Evolutionary conservation across 1,140 invertebrate species (phyloP).

Genomic region (Monomorium pharaonis): DNA sequence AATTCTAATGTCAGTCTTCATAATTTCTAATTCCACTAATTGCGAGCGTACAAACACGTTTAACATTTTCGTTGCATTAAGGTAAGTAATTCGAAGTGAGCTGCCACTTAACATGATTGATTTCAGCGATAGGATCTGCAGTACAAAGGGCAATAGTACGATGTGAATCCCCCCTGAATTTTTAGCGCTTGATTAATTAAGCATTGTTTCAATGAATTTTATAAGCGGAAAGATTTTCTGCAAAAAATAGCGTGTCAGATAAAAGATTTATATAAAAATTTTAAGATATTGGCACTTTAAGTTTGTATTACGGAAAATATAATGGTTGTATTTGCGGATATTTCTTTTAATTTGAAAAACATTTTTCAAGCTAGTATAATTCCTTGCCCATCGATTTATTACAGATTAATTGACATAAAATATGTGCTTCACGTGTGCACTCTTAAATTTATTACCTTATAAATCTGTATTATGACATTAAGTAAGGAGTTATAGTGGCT

Average conservation of each 20-base stretch:
- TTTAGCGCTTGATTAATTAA: slow-evolving; percentile 35
- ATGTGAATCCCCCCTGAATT: neutral
- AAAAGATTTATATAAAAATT: slow-evolving; percentile 13
- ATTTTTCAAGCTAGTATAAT: slow-evolving; percentile 14
- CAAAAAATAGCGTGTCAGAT: neutral
- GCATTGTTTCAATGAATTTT: slow-evolving; percentile 39
- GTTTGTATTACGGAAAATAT: neutral
- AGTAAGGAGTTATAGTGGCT: neutral
- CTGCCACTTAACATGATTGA: slow-evolving; percentile 24
- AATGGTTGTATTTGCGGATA: neutral
- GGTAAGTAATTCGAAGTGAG: slow-evolving; percentile 34
- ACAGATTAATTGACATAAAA: neutral
- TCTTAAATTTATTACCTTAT: neutral
- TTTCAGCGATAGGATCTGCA: slow-evolving; percentile 23
- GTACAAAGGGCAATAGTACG: neutral
- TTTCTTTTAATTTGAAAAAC: slow-evolving; percentile 10
- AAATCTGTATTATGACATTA: neutral
- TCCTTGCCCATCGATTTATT: neutral
- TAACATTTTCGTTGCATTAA: slow-evolving; percentile 17
- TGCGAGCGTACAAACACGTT: slow-evolving; percentile 3
- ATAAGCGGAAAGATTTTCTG: neutral
- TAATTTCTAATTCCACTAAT: slow-evolving; percentile 34
- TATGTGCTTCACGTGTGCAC: neutral
- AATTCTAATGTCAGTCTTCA: neutral
- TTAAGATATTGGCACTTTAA: slow-evolving; percentile 7